Evolutionary conservation across 2,113 vertebrate genomes (phyloP).

Genomic region (Philantomba maxwellii): DNA sequence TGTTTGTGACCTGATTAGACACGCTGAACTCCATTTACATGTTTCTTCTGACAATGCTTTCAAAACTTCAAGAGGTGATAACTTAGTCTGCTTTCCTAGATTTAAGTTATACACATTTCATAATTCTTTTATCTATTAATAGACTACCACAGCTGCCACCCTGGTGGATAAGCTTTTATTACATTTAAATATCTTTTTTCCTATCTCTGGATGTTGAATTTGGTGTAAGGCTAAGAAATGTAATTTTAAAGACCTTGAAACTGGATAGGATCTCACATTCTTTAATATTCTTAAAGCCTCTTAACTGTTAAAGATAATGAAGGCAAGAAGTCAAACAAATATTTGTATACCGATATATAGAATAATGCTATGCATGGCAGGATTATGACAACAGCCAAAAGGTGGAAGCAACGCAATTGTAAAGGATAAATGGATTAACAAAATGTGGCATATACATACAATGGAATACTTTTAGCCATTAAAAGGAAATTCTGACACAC

Average conservation of each 20-base stretch:
- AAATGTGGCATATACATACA: background rate
- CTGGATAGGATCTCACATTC: background rate
- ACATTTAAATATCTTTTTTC: background rate
- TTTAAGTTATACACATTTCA: background rate
- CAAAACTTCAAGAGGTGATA: background rate
- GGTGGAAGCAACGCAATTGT: background rate
- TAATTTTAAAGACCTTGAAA: slow-evolving; percentile 24
- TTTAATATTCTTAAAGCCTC: slow-evolving; percentile 1
- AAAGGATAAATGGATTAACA: background rate
- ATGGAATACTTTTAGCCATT: background rate
- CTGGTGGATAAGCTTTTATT: background rate
- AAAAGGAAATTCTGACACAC: background rate
- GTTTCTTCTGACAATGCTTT: slow-evolving; percentile 1
- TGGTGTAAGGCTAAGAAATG: background rate
- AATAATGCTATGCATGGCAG: background rate
- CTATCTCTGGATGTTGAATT: background rate
- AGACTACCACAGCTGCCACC: background rate
- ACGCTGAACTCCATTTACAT: background rate
- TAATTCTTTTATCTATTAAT: slow-evolving; percentile 17
- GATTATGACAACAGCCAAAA: background rate
- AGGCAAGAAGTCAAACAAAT: background rate
- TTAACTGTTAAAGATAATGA: background rate
- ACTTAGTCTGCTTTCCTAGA: background rate
- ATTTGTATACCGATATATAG: background rate
- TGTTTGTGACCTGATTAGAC: background rate